Conservation (phyloP, 2,888 invertebrate species). For the Tachina fera region DNA sequence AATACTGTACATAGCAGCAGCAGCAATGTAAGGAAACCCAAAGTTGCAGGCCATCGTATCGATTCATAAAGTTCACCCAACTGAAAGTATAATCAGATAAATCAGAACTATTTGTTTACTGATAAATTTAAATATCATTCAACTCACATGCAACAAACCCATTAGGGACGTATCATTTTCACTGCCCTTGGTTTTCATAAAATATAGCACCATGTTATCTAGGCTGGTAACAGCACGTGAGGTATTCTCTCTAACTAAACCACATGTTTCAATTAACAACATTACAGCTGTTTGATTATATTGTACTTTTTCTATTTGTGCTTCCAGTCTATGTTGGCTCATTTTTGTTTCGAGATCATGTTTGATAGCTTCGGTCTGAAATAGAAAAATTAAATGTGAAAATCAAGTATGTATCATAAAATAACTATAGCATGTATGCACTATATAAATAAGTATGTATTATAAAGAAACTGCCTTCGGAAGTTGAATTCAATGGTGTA, state of each 20-base stretch:
- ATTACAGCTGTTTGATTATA: constrained; percentile 90
- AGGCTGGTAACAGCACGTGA: constrained; percentile 86
- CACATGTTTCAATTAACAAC: constrained; percentile 87
- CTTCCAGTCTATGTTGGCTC: constrained; percentile 87
- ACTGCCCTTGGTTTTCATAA: constrained; percentile 82
- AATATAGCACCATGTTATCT: constrained; percentile 83
- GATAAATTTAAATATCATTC: neutral
- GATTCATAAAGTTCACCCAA: constrained; percentile 82
- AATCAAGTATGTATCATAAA: constrained; percentile 8
- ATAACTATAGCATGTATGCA: neutral
- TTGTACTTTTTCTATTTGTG: constrained; percentile 90
- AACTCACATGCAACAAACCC: constrained; percentile 81
- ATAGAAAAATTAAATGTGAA: constrained; percentile 49
- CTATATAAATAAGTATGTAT: too few species aligned
- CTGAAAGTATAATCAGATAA: constrained; percentile 73
- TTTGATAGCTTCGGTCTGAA: constrained; percentile 90
- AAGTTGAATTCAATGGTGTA: too few species aligned
- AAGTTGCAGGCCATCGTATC: constrained; percentile 83
- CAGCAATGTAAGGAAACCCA: constrained; percentile 82
- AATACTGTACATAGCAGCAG: constrained; percentile 82
- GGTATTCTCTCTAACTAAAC: constrained; percentile 88
- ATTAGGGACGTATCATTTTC: constrained; percentile 82
- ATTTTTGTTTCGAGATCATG: constrained; percentile 88
- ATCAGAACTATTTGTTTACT: neutral
- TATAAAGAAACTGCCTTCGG: too few species aligned